Percentiles rank a stretch among this genome's conserved stretches.
Evolutionary conservation across 2,797 vertebrate genomes (phyloP).

Genomic region (Gymnothorax javanicus): DNA sequence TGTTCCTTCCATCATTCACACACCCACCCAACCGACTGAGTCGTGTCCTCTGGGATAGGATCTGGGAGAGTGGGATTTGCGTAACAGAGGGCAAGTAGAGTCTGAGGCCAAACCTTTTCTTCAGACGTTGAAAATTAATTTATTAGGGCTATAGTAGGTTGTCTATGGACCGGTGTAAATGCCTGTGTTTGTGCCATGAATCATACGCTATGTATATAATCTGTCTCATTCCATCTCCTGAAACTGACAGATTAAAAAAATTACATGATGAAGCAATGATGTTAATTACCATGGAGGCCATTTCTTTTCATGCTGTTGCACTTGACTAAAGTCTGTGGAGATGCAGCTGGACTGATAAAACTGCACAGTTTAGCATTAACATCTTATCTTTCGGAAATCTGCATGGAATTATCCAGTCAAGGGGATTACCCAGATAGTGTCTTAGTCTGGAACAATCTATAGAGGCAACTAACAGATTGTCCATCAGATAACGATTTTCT

Average conservation of each 20-base stretch:
- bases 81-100: too few species aligned
- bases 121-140: too few species aligned
- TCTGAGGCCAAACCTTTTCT: too few species aligned
- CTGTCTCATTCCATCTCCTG: too few species aligned
- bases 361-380: conserved; percentile 34
- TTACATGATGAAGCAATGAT: conserved; percentile 18
- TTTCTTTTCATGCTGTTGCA: not conserved
- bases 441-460: conserved; percentile 17
- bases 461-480: conserved; percentile 48
- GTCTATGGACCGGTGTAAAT: not conserved
- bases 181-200: not conserved
- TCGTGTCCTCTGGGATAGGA: not conserved
- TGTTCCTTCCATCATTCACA: not conserved
- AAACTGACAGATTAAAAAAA: too few species aligned
- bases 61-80: too few species aligned
- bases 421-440: conserved; percentile 27
- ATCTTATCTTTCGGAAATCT: conserved; percentile 35
- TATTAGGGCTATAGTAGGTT: not conserved
- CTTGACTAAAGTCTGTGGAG: conserved; percentile 30
- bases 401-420: conserved; percentile 38
- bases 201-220: too few species aligned
- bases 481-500: conserved; percentile 52
- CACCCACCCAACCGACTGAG: not conserved
- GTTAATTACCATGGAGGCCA: conserved; percentile 36
- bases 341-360: conserved; percentile 31